Percentiles rank a stretch among this genome's conserved stretches.
Conservation (phyloP, 2,797 vertebrate genomes). For the Artibeus jamaicensis region DNA sequence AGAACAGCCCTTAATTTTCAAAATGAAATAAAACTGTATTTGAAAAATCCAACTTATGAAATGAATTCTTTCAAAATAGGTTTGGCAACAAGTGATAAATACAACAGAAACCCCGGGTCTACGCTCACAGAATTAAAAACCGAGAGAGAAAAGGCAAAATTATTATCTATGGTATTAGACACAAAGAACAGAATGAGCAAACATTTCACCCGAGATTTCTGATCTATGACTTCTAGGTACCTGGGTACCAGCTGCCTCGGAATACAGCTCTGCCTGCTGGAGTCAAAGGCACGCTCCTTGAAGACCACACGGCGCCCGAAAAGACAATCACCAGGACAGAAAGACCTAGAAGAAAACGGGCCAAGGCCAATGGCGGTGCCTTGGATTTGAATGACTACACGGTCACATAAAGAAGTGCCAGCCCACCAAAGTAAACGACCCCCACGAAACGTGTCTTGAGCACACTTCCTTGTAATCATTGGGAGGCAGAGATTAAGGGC, state of each 20-base stretch:
- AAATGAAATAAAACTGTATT: constrained; percentile 36
- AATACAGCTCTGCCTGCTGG: constrained; percentile 31
- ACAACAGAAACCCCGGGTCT: not conserved
- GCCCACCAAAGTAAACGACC: constrained; percentile 15
- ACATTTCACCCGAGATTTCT: constrained; percentile 35
- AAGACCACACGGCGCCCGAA: constrained; percentile 21
- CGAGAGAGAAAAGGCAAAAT: not conserved
- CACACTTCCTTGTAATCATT: constrained; percentile 27
- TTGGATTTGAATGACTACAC: not conserved
- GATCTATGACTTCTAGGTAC: not conserved
- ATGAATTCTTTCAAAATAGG: constrained; percentile 22
- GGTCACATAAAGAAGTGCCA: not conserved
- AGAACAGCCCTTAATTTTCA: not conserved
- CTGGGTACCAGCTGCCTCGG: constrained; percentile 35
- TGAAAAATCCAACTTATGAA: constrained; percentile 40
- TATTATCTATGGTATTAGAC: constrained; percentile 33
- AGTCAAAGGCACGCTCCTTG: not conserved
- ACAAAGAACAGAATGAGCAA: constrained; percentile 52
- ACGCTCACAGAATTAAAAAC: constrained; percentile 1
- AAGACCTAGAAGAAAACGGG: constrained; percentile 32
- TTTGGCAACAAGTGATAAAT: not conserved
- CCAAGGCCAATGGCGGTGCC: constrained; percentile 16
- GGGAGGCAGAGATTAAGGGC: constrained; percentile 65
- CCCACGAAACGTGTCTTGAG: not conserved
- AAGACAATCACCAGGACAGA: constrained; percentile 30